These are phyloP conservation scores for Lepisosteus osseus DNA, from an alignment of 2,113 vertebrate species.

Conservation along the genomic window DNA sequence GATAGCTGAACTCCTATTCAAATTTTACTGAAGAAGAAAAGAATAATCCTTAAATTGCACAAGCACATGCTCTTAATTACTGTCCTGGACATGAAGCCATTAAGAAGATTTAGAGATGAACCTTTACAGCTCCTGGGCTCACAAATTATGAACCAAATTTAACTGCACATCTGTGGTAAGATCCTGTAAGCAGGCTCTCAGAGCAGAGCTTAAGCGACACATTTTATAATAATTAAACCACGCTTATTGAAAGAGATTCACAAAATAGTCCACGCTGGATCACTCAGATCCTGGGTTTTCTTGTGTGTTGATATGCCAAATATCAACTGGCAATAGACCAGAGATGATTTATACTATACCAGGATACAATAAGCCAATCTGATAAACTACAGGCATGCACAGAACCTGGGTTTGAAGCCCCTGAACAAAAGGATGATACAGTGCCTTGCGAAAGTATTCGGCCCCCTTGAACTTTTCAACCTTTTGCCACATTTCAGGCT, in stretches of 20 bases:
- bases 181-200: background rate
- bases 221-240: background rate
- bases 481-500: too few relatives aligned
- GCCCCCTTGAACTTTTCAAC: too few relatives aligned
- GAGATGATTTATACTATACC: too few relatives aligned
- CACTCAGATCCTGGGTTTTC: background rate
- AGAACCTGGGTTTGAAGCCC: too few relatives aligned
- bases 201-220: background rate
- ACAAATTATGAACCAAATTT: too few relatives aligned
- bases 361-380: too few relatives aligned
- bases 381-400: too few relatives aligned
- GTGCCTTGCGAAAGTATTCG: too few relatives aligned
- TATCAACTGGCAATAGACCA: too few relatives aligned
- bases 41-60: background rate
- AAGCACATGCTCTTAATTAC: constrained; percentile 5
- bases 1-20: background rate
- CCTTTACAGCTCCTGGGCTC: background rate
- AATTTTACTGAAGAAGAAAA: background rate
- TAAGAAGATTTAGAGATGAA: background rate
- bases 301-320: background rate
- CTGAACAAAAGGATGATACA: too few relatives aligned
- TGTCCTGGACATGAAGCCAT: constrained; percentile 4
- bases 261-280: background rate
- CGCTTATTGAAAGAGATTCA: background rate
- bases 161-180: background rate